Evolutionary conservation across 2,113 vertebrate genomes (phyloP).

Genomic region (Ia io): DNA sequence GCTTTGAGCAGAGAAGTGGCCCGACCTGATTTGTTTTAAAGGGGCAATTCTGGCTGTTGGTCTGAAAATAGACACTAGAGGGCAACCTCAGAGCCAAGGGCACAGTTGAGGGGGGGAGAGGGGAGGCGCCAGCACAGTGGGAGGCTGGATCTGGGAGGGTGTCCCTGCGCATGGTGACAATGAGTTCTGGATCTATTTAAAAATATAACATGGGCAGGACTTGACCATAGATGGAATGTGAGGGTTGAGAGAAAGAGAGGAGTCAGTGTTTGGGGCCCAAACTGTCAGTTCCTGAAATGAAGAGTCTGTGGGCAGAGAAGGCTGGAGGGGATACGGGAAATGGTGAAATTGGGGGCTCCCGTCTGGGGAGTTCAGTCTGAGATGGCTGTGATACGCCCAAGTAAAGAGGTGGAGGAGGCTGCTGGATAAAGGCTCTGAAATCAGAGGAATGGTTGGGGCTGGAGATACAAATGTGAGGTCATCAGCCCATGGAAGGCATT

Average conservation of each 20-base stretch:
- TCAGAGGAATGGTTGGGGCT: background rate
- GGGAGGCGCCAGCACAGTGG: accelerated
- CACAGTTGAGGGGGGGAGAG: background rate
- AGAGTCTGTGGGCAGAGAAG: background rate
- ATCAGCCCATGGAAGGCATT: no score
- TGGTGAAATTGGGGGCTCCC: background rate
- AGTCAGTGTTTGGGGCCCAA: background rate
- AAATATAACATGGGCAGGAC: background rate
- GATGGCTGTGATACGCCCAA: accelerated
- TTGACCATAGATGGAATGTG: background rate
- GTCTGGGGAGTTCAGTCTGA: background rate
- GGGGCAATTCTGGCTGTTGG: background rate
- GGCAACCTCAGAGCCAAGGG: accelerated
- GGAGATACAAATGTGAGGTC: background rate
- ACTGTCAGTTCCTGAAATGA: background rate
- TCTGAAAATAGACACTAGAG: background rate
- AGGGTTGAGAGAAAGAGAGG: background rate
- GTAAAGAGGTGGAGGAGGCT: background rate
- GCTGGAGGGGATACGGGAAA: no score
- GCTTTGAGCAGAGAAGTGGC: background rate
- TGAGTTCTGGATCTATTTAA: background rate
- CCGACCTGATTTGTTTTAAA: background rate
- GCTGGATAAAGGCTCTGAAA: background rate
- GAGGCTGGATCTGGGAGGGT: background rate
- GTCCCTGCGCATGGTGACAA: accelerated